phyloP scores from a whole-genome alignment of 2,888 invertebrate species.

The Alviniconcha strummeri region DNA sequence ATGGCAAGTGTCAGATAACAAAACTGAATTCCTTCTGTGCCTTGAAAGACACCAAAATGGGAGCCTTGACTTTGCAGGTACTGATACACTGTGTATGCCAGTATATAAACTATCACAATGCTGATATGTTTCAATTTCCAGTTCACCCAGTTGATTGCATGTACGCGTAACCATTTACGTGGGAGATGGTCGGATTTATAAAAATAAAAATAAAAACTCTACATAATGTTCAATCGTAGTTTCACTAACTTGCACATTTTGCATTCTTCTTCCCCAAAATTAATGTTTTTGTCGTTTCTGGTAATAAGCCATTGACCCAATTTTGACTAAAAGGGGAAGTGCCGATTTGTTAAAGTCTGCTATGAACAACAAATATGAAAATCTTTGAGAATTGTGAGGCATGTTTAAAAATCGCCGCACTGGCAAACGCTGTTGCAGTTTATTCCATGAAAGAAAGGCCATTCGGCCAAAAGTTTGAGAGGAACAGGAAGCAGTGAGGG shows the following conservation, averaged over 20 bases:
- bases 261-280: too few relatives aligned
- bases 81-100: too few relatives aligned
- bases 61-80: too few relatives aligned
- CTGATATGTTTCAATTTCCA: neutral
- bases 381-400: too few relatives aligned
- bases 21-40: too few relatives aligned
- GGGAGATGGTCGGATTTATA: neutral
- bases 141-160: neutral
- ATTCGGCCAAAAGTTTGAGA: neutral
- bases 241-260: neutral
- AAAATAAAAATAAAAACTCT: neutral
- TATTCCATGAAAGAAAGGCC: neutral
- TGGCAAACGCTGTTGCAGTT: neutral
- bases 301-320: neutral
- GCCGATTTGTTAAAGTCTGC: neutral
- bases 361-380: neutral
- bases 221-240: neutral
- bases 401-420: neutral
- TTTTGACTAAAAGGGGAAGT: neutral
- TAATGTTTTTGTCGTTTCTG: neutral
- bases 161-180: neutral
- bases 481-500: neutral
- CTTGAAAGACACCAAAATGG: too few relatives aligned
- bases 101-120: too few relatives aligned
- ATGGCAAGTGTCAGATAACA: too few relatives aligned